A percentile compares a stretch with the other conserved stretches of the same genome.
Evolutionary conservation across 2,113 vertebrate genomes (phyloP).

Genomic region (Panurus biarmicus): DNA sequence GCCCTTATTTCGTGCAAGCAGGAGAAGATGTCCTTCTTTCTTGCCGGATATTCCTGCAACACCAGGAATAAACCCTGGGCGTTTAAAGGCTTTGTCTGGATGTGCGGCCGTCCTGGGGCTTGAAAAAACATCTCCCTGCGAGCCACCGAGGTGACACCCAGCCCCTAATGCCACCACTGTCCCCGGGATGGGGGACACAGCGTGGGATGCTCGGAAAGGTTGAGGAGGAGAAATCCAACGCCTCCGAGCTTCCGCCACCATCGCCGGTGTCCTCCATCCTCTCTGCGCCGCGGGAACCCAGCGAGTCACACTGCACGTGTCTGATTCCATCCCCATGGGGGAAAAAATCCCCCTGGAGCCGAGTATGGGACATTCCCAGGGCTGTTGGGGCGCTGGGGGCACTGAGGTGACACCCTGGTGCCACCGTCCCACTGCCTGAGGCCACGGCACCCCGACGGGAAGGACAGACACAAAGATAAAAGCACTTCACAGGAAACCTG

Average conservation of each 20-base stretch:
- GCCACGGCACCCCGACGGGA: rapidly evolving
- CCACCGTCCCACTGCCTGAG: rapidly evolving
- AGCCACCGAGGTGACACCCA: neutral
- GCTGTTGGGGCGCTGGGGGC: rapidly evolving
- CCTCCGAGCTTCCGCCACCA: rapidly evolving
- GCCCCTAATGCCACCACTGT: neutral
- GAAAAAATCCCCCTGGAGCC: neutral
- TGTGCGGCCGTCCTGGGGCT: neutral
- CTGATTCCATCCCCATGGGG: neutral
- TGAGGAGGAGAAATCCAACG: neutral
- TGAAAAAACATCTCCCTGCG: neutral
- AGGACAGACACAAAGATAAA: neutral
- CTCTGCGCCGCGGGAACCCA: rapidly evolving
- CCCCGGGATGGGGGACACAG: rapidly evolving
- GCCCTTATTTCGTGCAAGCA: neutral
- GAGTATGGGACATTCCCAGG: neutral
- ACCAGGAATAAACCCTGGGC: neutral
- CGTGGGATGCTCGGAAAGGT: neutral
- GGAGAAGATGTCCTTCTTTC: neutral
- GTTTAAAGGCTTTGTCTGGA: neutral
- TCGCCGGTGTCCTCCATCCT: rapidly evolving
- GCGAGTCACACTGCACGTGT: rapidly evolving
- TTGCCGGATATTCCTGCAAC: neutral
- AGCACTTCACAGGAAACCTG: neutral
- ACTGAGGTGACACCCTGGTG: rapidly evolving